Conservation (phyloP, 2,797 vertebrate genomes). For the Leptatherina wallacei region DNA sequence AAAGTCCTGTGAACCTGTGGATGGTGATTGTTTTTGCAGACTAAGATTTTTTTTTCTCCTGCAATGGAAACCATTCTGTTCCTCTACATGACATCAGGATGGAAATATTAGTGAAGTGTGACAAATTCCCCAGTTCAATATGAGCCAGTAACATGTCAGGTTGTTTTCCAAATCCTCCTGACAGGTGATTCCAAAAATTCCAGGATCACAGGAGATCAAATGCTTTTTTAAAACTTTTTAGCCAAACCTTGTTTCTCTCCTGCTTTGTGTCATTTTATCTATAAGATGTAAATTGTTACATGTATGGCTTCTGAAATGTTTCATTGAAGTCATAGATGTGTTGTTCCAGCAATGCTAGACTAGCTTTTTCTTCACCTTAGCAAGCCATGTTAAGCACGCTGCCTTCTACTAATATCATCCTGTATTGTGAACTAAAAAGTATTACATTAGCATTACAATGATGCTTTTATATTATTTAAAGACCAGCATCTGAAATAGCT, state of each 20-base stretch:
- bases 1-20: constrained; percentile 45
- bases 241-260: neutral
- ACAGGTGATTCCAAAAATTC: constrained; percentile 41
- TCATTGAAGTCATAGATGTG: neutral
- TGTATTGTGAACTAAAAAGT: constrained; percentile 31
- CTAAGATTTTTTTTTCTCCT: constrained; percentile 20
- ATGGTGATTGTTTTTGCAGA: constrained; percentile 41
- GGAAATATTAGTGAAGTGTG: constrained; percentile 11
- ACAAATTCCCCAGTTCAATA: constrained; percentile 26
- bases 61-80: neutral
- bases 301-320: neutral
- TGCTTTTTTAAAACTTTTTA: constrained; percentile 11
- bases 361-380: neutral
- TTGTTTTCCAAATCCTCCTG: constrained; percentile 13
- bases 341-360: neutral
- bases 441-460: constrained; percentile 25
- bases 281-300: neutral
- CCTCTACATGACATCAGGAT: constrained; percentile 6
- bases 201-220: constrained; percentile 37
- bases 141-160: constrained; percentile 10
- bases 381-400: neutral
- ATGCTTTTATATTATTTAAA: constrained; percentile 54
- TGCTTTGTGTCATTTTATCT: constrained; percentile 1
- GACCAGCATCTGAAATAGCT: constrained; percentile 53
- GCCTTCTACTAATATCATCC: neutral